Conservation (phyloP, 2,113 vertebrate genomes). For the Spea multiplicata region DNA sequence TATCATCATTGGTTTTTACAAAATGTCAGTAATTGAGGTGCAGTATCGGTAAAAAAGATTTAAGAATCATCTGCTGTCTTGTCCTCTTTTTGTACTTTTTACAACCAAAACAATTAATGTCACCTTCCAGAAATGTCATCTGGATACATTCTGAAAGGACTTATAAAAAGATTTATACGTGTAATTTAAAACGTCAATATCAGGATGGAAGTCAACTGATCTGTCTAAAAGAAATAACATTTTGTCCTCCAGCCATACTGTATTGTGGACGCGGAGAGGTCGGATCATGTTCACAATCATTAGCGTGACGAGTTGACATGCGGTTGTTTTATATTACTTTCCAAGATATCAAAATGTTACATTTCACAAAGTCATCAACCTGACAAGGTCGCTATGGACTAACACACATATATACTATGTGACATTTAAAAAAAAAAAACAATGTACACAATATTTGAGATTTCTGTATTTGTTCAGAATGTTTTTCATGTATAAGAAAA, state of each 20-base stretch:
- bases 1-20: too few species aligned
- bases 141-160: background rate
- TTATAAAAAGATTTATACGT: background rate
- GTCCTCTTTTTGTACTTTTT: background rate
- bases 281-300: constrained; percentile 30
- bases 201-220: background rate
- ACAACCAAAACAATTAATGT: background rate
- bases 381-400: constrained; percentile 36
- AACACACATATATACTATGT: constrained; percentile 13
- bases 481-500: too few species aligned
- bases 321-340: background rate
- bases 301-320: constrained; percentile 25
- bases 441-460: background rate
- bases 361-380: constrained; percentile 23
- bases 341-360: constrained; percentile 29
- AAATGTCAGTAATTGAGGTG: too few species aligned
- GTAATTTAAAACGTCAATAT: constrained; percentile 3
- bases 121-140: background rate
- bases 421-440: constrained; percentile 1
- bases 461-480: too few species aligned
- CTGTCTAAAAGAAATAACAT: constrained; percentile 5
- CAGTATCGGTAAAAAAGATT: too few species aligned
- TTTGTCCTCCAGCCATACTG: constrained; percentile 11
- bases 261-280: constrained; percentile 11
- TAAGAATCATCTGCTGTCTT: too few species aligned